phyloP scores from a whole-genome alignment of 2,888 invertebrate species.

The Ceramica pisi region DNA sequence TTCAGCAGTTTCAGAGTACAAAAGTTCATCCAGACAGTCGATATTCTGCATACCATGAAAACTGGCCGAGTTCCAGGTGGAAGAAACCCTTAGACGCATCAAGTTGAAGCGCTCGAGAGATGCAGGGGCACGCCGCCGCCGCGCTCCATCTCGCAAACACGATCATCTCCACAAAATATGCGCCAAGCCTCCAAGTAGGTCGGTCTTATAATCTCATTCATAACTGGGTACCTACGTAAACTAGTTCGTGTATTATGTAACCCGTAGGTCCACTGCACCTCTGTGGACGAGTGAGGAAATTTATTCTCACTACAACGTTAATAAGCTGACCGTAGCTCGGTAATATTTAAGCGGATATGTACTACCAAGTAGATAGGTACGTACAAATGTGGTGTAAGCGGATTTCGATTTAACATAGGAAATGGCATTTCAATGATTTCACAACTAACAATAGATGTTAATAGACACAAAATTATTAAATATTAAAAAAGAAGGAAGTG shows the following conservation, averaged over 20 bases:
- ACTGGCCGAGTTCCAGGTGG: constrained; percentile 20
- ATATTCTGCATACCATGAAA: background rate
- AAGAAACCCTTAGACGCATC: constrained; percentile 40
- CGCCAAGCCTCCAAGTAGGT: constrained; percentile 59
- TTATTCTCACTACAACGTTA: constrained; percentile 45
- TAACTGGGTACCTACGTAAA: constrained; percentile 66
- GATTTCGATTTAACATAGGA: constrained; percentile 39
- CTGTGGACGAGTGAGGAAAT: constrained; percentile 72
- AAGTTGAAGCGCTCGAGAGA: constrained; percentile 44
- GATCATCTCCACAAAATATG: constrained; percentile 59
- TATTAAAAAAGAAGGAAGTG: constrained; percentile 12
- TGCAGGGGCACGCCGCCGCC: constrained; percentile 50
- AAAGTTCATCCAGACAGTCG: too few species aligned
- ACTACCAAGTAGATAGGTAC: background rate
- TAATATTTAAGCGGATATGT: constrained; percentile 41
- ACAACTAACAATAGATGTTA: constrained; percentile 12
- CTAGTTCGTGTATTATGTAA: constrained; percentile 71
- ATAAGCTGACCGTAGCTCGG: constrained; percentile 32
- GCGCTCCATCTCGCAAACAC: constrained; percentile 50
- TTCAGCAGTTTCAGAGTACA: too few species aligned
- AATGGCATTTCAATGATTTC: constrained; percentile 37
- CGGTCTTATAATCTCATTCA: constrained; percentile 74
- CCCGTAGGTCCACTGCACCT: constrained; percentile 55
- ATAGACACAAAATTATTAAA: constrained; percentile 13
- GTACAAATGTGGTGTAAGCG: constrained; percentile 8